Conservation (phyloP, 2,797 vertebrate species). For the Propithecus deckenii region DNA sequence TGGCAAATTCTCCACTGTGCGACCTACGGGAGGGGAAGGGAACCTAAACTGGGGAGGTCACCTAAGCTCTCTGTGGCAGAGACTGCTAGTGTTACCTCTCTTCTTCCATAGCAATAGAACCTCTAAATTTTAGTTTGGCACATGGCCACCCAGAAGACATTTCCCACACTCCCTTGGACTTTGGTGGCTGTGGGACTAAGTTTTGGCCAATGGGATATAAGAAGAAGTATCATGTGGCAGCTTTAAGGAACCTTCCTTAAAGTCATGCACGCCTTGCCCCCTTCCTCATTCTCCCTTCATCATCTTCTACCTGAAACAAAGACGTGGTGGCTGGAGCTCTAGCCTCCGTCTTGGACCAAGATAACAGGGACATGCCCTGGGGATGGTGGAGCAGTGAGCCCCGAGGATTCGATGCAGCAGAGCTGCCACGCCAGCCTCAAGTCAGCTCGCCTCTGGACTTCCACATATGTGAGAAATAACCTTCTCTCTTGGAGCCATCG, state of each 20-base stretch:
- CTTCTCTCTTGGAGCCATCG: background rate
- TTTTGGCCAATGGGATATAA: background rate
- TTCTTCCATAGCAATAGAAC: background rate
- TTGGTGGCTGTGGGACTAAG: background rate
- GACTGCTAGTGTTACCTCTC: background rate
- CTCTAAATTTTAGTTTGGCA: background rate
- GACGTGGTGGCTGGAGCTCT: background rate
- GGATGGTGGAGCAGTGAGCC: background rate
- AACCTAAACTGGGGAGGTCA: background rate
- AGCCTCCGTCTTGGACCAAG: background rate
- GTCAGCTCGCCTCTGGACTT: background rate
- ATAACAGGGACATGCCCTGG: background rate
- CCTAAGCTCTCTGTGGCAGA: conserved; percentile 1
- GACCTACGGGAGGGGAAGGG: too few species aligned
- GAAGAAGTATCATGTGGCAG: background rate
- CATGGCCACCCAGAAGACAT: background rate
- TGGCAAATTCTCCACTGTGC: background rate
- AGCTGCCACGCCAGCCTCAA: background rate
- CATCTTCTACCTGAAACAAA: background rate
- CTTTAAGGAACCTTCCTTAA: background rate
- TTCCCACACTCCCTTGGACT: background rate
- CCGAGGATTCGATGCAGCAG: background rate
- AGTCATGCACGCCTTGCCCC: background rate
- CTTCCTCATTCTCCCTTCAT: background rate
- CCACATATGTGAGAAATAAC: background rate